phyloP scores from a whole-genome alignment of 1,140 invertebrate genomes.

The Babylonia areolata region DNA sequence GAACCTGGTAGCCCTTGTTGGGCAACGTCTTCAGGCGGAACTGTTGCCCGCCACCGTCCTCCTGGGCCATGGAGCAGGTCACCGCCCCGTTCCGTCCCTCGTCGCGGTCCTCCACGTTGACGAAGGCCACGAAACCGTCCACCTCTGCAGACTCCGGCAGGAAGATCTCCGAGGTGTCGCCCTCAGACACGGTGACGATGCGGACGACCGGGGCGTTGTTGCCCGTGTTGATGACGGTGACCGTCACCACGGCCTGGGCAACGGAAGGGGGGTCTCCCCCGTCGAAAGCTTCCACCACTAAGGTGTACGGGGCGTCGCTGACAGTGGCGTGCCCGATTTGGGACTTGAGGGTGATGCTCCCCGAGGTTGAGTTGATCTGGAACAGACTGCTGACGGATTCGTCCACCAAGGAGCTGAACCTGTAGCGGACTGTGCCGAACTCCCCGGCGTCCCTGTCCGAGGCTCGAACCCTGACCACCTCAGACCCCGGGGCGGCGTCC shows the following conservation, averaged over 20 bases:
- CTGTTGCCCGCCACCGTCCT: no score
- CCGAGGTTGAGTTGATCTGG: constrained; percentile 58
- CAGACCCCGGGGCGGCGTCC: constrained; percentile 41
- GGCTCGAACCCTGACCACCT: constrained; percentile 80
- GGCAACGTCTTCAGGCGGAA: constrained; percentile 48
- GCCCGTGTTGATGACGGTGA: constrained; percentile 77
- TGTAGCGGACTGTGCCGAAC: constrained; percentile 87
- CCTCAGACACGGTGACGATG: constrained; percentile 51
- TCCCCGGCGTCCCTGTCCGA: constrained; percentile 88
- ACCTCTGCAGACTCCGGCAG: constrained; percentile 54
- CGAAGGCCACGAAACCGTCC: constrained; percentile 61
- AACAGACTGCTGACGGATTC: constrained; percentile 51
- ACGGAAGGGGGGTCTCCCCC: constrained; percentile 92
- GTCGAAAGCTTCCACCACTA: constrained; percentile 95
- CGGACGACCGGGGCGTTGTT: constrained; percentile 81
- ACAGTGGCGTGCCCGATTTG: constrained; percentile 43
- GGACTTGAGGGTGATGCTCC: constrained; percentile 51
- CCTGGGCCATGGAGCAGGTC: constrained; percentile 50
- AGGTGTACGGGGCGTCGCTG: constrained; percentile 67
- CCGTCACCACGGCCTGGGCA: constrained; percentile 93
- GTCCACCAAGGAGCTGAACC: constrained; percentile 78
- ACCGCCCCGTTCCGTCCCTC: constrained; percentile 60
- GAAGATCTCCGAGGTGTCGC: constrained; percentile 79
- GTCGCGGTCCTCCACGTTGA: constrained; percentile 64
- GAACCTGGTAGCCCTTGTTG: constrained; percentile 56